A percentile compares a stretch with the other conserved stretches of the same genome.
Evolutionary conservation across 2,797 vertebrate species (phyloP).

Genomic region (Intellagama lesueurii): DNA sequence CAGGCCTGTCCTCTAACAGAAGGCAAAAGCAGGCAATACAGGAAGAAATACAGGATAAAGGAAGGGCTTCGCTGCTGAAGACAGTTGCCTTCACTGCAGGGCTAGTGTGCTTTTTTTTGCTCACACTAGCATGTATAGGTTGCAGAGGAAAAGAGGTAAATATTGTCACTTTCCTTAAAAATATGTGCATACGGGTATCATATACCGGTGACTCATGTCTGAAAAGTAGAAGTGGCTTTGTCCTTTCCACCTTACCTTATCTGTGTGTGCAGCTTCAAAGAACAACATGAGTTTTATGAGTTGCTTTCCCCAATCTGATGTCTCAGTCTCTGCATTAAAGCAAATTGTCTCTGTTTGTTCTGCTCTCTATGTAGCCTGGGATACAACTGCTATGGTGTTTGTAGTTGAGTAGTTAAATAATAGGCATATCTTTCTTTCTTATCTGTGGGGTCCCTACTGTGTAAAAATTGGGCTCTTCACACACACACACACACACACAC

Average conservation of each 20-base stretch:
- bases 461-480: conserved; percentile 15
- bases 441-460: neutral
- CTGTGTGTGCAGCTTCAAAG: neutral
- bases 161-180: neutral
- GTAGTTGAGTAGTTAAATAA: conserved; percentile 10
- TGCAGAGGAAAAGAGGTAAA: neutral
- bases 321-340: neutral
- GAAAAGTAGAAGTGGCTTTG: neutral
- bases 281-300: conserved; percentile 4
- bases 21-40: neutral
- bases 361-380: conserved; percentile 9
- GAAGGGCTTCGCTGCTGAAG: neutral
- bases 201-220: neutral
- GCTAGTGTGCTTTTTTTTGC: neutral
- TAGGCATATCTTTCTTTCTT: conserved; percentile 3
- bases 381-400: neutral
- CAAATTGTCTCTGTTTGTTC: neutral
- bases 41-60: neutral
- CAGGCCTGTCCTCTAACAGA: neutral
- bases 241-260: neutral
- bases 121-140: neutral
- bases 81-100: neutral
- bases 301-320: neutral
- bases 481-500: too few species aligned
- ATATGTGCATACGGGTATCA: neutral